Base-by-base conservation (phyloP, 2,113 vertebrate species). In the Silurus meridionalis region DNA sequence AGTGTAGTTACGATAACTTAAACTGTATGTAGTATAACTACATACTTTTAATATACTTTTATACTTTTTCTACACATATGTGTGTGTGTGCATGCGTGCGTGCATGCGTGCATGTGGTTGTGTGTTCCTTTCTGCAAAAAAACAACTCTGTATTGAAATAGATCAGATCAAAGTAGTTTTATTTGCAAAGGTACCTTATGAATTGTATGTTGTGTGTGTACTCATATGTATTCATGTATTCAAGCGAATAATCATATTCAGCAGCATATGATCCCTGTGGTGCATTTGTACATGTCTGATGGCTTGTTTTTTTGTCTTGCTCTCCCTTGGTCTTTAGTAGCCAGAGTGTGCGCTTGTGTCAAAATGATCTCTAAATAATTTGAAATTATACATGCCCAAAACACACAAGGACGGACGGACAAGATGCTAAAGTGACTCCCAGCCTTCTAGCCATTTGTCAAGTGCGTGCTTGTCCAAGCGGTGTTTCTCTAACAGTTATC, bases 401-500 rank as follows among this genome's bases (percentile, higher is more conserved):
- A 52, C 69, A 52, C 46, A 74, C 6, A 52, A 21, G 48, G 14
- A 46, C 48, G 37, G 6, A 19, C 53, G 21, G 14, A 17, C 1
- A 6, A 15, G 67, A 77, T 23, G 21, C 48, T 77, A 14, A 28
- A 57, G n/a, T 15, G n/a, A 25, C 28, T 60, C 57, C 14, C 25
- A 23, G 78, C 25, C 57, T 21, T 80, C 67, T 79, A 63, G 50
- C 83, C 66, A 52, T 81, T 80, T 66, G 57, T 84, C 6, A 69
- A 14, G 60, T 80, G 77, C 69, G 28, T 66, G 50, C 23, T 53
- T 80, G 74, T 69, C 80, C 25, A 37, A 72, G 55, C n/a, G 13
- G 60, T 86, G 48, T 87, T 80, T 89, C 50, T 71, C 25, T 69
- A 80, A 52, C 83, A 52, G 80, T 83, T 87, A 86, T 84, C 55